Evolutionary conservation across 2,113 vertebrate genomes (phyloP).

Genomic region (Aleadryas rufinucha): DNA sequence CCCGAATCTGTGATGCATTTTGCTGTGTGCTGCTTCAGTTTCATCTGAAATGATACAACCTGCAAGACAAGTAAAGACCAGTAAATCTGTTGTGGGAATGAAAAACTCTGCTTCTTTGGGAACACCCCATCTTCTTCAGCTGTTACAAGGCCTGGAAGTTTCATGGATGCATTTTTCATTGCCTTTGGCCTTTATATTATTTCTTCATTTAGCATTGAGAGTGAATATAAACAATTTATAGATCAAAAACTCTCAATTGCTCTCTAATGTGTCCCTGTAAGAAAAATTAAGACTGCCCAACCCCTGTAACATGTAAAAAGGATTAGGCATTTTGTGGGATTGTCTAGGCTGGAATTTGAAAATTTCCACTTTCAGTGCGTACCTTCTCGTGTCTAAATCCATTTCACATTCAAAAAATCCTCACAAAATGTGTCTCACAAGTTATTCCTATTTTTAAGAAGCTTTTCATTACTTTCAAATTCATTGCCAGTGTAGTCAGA

Average conservation of each 20-base stretch:
- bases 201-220: background rate
- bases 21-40: background rate
- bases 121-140: background rate
- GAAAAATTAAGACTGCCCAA: background rate
- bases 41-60: background rate
- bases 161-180: background rate
- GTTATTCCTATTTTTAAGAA: background rate
- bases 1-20: background rate
- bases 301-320: background rate
- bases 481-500: background rate
- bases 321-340: background rate
- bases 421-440: background rate
- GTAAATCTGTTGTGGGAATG: background rate
- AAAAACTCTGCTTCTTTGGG: background rate
- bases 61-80: background rate
- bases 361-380: background rate
- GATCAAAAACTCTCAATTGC: background rate
- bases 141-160: background rate
- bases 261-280: background rate
- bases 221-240: background rate
- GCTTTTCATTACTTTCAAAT: background rate
- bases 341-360: background rate
- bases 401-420: background rate
- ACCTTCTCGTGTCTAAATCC: background rate
- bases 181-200: background rate